Evolutionary conservation across 2,888 invertebrate species (phyloP).

Genomic region (Ectropis crepuscularia): DNA sequence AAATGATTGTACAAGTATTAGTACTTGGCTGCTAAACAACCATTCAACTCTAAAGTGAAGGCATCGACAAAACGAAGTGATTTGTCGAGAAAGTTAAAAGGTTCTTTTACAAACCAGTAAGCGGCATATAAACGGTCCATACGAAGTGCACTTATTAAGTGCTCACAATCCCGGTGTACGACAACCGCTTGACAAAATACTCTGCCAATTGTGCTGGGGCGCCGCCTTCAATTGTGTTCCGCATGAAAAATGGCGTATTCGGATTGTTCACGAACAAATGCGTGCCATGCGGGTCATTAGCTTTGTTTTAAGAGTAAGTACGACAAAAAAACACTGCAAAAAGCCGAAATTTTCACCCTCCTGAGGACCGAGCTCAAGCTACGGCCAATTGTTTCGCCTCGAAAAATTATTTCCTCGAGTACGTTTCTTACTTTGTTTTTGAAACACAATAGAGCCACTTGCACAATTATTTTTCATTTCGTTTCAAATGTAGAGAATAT

Average conservation of each 20-base stretch:
- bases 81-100: slow-evolving; percentile 22
- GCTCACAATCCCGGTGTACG: slow-evolving; percentile 65
- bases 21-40: not conserved
- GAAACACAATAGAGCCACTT: slow-evolving; percentile 46
- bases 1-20: slow-evolving; percentile 37
- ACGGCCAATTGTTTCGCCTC: slow-evolving; percentile 69
- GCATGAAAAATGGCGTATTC: slow-evolving; percentile 83
- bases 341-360: slow-evolving; percentile 74
- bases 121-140: slow-evolving; percentile 51
- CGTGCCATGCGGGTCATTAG: slow-evolving; percentile 83
- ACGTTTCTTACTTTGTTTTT: slow-evolving; percentile 49
- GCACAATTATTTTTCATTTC: slow-evolving; percentile 36
- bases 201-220: slow-evolving; percentile 81
- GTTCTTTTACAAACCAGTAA: slow-evolving; percentile 22
- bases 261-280: slow-evolving; percentile 83
- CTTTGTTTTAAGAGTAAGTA: slow-evolving; percentile 82
- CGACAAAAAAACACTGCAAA: slow-evolving; percentile 75
- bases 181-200: slow-evolving; percentile 84
- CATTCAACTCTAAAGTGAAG: not conserved
- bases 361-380: slow-evolving; percentile 69
- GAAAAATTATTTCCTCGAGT: slow-evolving; percentile 58
- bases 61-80: slow-evolving; percentile 8
- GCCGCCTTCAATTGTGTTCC: slow-evolving; percentile 84
- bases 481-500: slow-evolving; percentile 33
- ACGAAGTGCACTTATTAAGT: slow-evolving; percentile 74